Conservation (phyloP, 1,140 invertebrate species). For the Aphelenchoides fujianensis region DNA sequence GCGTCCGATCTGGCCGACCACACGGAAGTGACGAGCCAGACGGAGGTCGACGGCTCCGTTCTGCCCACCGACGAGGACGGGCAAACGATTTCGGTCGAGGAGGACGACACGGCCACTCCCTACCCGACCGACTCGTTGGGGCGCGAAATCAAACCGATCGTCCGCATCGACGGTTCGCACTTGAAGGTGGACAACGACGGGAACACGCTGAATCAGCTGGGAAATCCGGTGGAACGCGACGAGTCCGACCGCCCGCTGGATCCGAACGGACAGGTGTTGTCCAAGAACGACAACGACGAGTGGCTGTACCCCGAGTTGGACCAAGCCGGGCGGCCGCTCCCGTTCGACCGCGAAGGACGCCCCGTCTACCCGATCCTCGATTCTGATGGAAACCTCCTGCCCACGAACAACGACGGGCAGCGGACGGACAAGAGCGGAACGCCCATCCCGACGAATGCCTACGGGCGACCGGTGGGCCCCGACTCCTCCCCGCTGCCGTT, state of each 20-base stretch:
- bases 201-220: slow-evolving; percentile 30
- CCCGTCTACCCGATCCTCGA: slow-evolving; percentile 34
- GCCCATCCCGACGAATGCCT: slow-evolving; percentile 36
- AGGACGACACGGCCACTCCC: slow-evolving; percentile 20
- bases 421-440: slow-evolving; percentile 11
- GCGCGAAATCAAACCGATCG: slow-evolving; percentile 40
- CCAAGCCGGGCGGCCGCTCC: slow-evolving; percentile 28
- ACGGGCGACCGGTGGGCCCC: slow-evolving; percentile 40
- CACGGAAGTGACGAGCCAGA: neutral
- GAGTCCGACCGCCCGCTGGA: slow-evolving; percentile 37
- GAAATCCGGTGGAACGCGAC: slow-evolving; percentile 27
- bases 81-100: slow-evolving; percentile 32
- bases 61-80: slow-evolving; percentile 47
- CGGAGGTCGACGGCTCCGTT: slow-evolving; percentile 24
- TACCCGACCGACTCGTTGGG: slow-evolving; percentile 44
- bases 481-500: slow-evolving; percentile 41
- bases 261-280: slow-evolving; percentile 45
- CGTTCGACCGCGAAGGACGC: slow-evolving; percentile 22
- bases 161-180: slow-evolving; percentile 39
- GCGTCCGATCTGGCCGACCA: neutral
- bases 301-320: slow-evolving; percentile 54
- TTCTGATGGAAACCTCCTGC: slow-evolving; percentile 20
- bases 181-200: slow-evolving; percentile 25
- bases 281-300: slow-evolving; percentile 44
- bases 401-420: slow-evolving; percentile 24